Conservation (phyloP, 2,888 invertebrate genomes). For the Pammene aurita region DNA sequence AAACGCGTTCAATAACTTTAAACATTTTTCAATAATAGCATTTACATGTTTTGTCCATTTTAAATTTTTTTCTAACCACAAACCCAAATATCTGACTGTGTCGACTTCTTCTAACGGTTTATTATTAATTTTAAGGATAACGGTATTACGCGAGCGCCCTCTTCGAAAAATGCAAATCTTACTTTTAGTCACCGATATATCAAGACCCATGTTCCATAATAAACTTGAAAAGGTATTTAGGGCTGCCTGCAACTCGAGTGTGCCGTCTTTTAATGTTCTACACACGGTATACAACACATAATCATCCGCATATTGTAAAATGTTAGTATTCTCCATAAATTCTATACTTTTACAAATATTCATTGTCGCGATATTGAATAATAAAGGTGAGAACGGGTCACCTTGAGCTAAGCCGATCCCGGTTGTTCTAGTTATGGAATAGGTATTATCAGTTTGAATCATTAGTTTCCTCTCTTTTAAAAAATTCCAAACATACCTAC, state of each 20-base stretch:
- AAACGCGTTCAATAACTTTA: slow-evolving; percentile 37
- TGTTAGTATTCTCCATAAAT: neutral
- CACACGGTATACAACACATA: slow-evolving; percentile 18
- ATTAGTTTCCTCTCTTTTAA: neutral
- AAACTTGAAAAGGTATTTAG: slow-evolving; percentile 17
- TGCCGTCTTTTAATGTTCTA: neutral
- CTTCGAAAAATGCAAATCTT: slow-evolving; percentile 44
- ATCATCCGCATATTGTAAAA: slow-evolving; percentile 43
- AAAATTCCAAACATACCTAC: neutral
- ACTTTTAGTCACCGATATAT: slow-evolving; percentile 40
- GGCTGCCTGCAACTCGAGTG: slow-evolving; percentile 16
- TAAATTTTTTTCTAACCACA: slow-evolving; percentile 42
- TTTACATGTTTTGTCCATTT: slow-evolving; percentile 22
- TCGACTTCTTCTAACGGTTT: neutral
- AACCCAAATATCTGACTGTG: slow-evolving; percentile 26
- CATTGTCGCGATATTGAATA: slow-evolving; percentile 9
- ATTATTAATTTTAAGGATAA: slow-evolving; percentile 3
- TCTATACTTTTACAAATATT: slow-evolving; percentile 21
- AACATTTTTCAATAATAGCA: slow-evolving; percentile 28
- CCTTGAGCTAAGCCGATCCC: slow-evolving; percentile 35
- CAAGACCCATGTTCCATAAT: slow-evolving; percentile 41
- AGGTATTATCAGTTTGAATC: neutral
- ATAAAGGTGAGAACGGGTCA: slow-evolving; percentile 18
- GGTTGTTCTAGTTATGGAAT: neutral
- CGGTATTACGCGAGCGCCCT: slow-evolving; percentile 1